A percentile compares a stretch with the other conserved stretches of the same genome.
Evolutionary conservation across 2,888 invertebrate genomes (phyloP).

Genomic region (Hyposoter didymator): DNA sequence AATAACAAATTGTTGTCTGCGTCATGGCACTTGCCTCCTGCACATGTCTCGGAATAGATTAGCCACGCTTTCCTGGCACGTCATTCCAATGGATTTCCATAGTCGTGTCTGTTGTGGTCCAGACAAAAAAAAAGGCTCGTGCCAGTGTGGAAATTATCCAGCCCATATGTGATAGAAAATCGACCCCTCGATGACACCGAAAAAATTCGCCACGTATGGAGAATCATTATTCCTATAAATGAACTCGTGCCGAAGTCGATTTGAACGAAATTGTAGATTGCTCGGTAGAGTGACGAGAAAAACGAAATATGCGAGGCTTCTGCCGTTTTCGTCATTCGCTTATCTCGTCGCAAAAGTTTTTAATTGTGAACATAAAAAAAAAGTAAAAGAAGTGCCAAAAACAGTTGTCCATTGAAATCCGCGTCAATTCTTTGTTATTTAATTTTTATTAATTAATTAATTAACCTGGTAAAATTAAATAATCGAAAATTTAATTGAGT

Average conservation of each 20-base stretch:
- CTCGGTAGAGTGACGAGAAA: constrained; percentile 1
- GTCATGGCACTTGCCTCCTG: background rate
- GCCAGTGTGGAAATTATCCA: constrained; percentile 26
- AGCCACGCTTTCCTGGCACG: constrained; percentile 49
- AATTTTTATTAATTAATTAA: too few species aligned
- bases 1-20: background rate
- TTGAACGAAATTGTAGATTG: constrained; percentile 7
- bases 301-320: background rate
- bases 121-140: constrained; percentile 15
- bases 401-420: background rate
- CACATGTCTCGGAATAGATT: constrained; percentile 66
- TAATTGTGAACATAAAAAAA: background rate
- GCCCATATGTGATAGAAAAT: constrained; percentile 74
- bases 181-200: constrained; percentile 74
- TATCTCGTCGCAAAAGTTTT: background rate
- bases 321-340: background rate
- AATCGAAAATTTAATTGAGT: background rate
- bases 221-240: background rate
- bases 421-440: background rate
- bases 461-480: background rate
- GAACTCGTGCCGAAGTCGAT: constrained; percentile 53
- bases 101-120: constrained; percentile 37
- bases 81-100: constrained; percentile 40
- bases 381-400: background rate
- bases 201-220: constrained; percentile 76